These are phyloP conservation scores for Malthinus flaveolus DNA, from an alignment of 2,888 invertebrate genomes.

Conservation along the genomic window DNA sequence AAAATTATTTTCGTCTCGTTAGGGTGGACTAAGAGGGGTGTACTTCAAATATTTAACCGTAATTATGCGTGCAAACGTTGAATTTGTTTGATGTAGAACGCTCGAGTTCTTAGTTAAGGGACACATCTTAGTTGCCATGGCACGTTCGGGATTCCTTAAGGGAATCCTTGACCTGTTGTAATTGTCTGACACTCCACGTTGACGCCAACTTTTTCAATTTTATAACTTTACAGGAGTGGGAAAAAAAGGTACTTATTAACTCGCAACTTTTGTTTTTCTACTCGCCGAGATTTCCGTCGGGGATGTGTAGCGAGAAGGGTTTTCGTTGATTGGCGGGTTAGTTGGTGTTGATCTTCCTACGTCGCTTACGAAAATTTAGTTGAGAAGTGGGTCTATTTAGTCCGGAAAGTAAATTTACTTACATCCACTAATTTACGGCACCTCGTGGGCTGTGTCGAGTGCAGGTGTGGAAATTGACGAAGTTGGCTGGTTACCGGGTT, in stretches of 20 bases:
- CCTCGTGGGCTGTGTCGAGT: no score
- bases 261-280: no score
- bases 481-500: no score
- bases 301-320: no score
- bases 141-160: constrained; percentile 1
- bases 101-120: constrained; percentile 6
- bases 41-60: constrained; percentile 11
- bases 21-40: neutral
- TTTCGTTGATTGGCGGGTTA: no score
- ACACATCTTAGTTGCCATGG: neutral
- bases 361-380: no score
- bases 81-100: constrained; percentile 11
- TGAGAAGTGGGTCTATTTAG: no score
- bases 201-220: constrained; percentile 7
- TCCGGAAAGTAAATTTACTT: no score
- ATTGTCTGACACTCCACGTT: neutral
- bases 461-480: no score
- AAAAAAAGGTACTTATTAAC: neutral
- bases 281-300: no score
- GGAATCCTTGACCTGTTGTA: constrained; percentile 11
- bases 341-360: no score
- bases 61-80: constrained; percentile 8
- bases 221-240: neutral
- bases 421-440: no score
- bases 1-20: neutral